Evolutionary conservation across 2,888 invertebrate genomes (phyloP).

Genomic region (Itoplectis maculator): DNA sequence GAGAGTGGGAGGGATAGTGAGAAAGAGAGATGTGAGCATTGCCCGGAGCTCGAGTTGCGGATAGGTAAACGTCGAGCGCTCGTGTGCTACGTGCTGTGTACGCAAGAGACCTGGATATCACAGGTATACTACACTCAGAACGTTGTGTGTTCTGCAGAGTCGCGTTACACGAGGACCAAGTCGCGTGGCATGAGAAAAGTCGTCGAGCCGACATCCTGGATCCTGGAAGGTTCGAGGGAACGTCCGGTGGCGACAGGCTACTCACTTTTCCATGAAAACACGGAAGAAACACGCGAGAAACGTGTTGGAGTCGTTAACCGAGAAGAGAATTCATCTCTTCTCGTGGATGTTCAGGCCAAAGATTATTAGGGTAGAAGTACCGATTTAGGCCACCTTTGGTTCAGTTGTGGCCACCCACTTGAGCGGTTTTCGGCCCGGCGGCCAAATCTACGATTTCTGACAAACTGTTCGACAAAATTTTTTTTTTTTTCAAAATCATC

Average conservation of each 20-base stretch:
- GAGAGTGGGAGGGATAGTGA: no score
- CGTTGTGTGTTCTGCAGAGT: conserved; percentile 34
- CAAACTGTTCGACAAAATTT: no score
- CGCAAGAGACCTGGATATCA: conserved; percentile 41
- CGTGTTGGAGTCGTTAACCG: no score
- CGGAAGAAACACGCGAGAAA: no score
- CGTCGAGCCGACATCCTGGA: conserved; percentile 5
- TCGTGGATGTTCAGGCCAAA: no score
- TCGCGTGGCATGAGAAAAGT: neutral
- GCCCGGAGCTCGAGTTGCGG: conserved; percentile 66
- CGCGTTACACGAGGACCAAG: neutral
- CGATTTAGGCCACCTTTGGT: no score
- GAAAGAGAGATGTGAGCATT: conserved; percentile 39
- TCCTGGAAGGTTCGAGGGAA: conserved; percentile 1
- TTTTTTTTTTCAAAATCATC: no score
- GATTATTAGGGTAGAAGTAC: no score
- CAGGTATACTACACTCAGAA: conserved; percentile 1
- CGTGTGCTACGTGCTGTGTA: conserved; percentile 32
- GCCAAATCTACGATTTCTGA: no score
- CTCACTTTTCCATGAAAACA: conserved; percentile 12
- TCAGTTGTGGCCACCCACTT: no score
- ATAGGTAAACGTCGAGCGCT: conserved; percentile 45
- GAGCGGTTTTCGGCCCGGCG: no score
- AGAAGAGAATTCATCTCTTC: no score
- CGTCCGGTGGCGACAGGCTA: conserved; percentile 8